Evolutionary conservation across 2,113 vertebrate genomes (phyloP).

Genomic region (Geococcyx californianus): DNA sequence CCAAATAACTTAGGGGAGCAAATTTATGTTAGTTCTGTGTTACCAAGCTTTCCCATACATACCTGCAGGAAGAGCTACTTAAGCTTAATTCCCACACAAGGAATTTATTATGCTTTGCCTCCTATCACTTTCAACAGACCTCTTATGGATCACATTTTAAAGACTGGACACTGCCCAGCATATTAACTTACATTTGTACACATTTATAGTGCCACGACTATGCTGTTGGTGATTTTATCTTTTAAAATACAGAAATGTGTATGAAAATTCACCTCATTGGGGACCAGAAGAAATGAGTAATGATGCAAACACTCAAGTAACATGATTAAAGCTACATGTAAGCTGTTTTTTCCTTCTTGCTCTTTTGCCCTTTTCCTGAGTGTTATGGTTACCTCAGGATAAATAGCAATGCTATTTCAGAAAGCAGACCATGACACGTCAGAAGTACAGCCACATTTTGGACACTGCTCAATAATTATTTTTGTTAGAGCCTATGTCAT

Average conservation of each 20-base stretch:
- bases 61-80: neutral
- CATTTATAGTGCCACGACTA: neutral
- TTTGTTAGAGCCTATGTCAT: neutral
- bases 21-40: neutral
- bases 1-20: neutral
- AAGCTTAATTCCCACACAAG: neutral
- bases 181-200: neutral
- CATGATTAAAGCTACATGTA: neutral
- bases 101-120: neutral
- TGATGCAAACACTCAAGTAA: neutral
- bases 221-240: neutral
- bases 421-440: neutral
- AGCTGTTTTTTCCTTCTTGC: neutral
- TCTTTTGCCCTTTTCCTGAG: neutral
- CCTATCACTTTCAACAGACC: neutral
- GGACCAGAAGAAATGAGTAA: neutral
- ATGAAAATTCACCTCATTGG: neutral
- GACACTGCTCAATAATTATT: neutral
- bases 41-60: neutral
- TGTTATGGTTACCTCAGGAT: neutral
- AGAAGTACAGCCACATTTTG: neutral
- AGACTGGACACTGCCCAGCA: neutral
- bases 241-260: neutral
- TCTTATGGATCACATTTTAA: neutral
- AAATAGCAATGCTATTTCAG: neutral